Percentiles rank a stretch among this genome's conserved stretches.
phyloP scores from a whole-genome alignment of 2,113 vertebrate genomes.

The Aphyosemion australe region DNA sequence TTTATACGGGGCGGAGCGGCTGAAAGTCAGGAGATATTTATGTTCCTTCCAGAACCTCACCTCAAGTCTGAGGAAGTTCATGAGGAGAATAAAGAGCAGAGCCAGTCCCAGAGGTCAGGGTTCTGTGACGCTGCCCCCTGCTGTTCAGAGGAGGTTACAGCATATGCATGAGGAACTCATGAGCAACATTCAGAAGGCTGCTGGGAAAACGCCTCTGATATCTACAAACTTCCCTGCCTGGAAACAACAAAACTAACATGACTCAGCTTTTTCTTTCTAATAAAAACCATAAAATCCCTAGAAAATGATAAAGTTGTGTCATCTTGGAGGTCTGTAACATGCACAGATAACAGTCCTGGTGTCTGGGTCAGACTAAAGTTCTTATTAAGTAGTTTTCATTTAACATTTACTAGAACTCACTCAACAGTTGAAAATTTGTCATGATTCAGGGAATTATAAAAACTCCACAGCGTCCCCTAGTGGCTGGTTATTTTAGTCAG shows the following conservation, averaged over 20 bases:
- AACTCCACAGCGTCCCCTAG: too few species aligned
- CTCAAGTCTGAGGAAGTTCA: conserved; percentile 1
- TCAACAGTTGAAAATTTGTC: too few species aligned
- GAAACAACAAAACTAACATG: background rate
- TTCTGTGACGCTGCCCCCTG: conserved; percentile 55
- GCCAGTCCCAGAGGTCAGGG: background rate
- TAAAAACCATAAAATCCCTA: background rate
- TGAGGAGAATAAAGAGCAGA: background rate
- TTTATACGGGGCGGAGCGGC: conserved; percentile 9
- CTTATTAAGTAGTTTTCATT: too few species aligned
- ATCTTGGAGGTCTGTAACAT: background rate
- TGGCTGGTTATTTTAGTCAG: too few species aligned
- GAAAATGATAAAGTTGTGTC: conserved; percentile 16
- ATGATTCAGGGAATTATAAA: too few species aligned
- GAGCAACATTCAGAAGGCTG: conserved; percentile 5
- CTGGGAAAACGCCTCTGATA: background rate
- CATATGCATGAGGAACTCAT: background rate
- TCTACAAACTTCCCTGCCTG: background rate
- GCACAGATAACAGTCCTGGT: too few species aligned
- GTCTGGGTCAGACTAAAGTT: too few species aligned
- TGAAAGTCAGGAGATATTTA: conserved; percentile 38
- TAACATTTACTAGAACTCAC: too few species aligned
- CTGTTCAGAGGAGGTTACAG: conserved; percentile 45
- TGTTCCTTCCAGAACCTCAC: conserved; percentile 25
- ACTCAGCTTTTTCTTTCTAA: background rate